A percentile compares a stretch with the other conserved stretches of the same genome.
Conservation (phyloP, 2,113 vertebrate genomes). For the Crotalus tigris region DNA sequence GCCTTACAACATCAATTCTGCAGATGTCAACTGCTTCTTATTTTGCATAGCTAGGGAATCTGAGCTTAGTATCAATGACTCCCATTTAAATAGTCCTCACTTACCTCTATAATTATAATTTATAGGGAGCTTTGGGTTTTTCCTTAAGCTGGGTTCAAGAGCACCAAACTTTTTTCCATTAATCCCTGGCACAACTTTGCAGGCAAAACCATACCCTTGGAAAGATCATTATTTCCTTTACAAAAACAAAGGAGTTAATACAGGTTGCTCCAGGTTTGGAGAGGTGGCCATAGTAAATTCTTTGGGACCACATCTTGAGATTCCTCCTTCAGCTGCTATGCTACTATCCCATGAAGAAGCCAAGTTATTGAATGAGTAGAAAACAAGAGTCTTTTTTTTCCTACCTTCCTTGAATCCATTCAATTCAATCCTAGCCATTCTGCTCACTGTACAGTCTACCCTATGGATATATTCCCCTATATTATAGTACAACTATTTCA, state of each 20-base stretch:
- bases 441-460: neutral
- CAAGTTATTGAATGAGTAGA: neutral
- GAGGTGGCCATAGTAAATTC: neutral
- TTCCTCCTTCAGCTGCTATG: neutral
- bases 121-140: neutral
- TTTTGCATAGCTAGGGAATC: neutral
- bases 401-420: neutral
- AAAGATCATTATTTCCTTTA: neutral
- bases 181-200: neutral
- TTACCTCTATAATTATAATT: neutral
- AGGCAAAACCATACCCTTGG: neutral
- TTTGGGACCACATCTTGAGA: neutral
- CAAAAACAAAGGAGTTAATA: neutral
- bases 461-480: neutral
- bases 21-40: neutral
- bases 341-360: neutral
- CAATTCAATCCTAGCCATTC: neutral
- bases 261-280: neutral
- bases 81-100: neutral
- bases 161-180: neutral
- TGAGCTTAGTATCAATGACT: neutral
- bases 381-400: neutral
- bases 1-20: neutral
- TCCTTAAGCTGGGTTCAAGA: neutral
- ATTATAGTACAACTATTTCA: neutral